These are phyloP conservation scores for Drosophila cardini DNA, from an alignment of 1,140 invertebrate species.

Conservation along the genomic window DNA sequence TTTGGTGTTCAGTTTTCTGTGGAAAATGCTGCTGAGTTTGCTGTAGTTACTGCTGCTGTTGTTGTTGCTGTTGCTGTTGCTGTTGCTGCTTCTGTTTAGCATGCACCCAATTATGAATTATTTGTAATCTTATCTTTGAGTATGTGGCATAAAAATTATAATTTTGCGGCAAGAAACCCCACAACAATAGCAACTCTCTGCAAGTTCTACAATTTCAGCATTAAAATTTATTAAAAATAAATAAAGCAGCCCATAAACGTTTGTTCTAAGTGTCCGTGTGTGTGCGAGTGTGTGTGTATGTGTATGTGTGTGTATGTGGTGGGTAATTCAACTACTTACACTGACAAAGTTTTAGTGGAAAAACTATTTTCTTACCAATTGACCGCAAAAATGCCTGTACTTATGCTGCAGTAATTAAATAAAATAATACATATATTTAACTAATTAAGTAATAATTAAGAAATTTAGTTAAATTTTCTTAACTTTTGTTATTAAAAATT, in stretches of 20 bases:
- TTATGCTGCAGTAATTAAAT: too few species aligned
- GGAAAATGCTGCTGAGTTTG: conserved; percentile 34
- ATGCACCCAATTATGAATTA: conserved; percentile 77
- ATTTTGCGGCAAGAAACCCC: conserved; percentile 73
- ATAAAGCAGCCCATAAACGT: conserved; percentile 54
- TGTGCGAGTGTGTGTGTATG: not conserved
- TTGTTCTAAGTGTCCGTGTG: not conserved
- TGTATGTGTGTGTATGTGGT: too few species aligned
- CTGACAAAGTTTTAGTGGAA: conserved; percentile 23
- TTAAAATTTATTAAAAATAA: conserved; percentile 82
- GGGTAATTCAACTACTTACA: conserved; percentile 63
- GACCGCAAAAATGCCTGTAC: too few species aligned
- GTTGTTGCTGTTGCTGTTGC: conserved; percentile 22
- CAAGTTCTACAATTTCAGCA: conserved; percentile 76
- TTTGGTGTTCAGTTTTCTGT: conserved; percentile 56
- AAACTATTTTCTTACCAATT: too few species aligned
- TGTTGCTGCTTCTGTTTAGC: conserved; percentile 45
- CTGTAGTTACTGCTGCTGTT: not conserved
- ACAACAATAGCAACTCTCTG: conserved; percentile 25
- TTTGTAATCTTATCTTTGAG: conserved; percentile 79
- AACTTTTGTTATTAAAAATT: too few species aligned
- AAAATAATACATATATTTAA: too few species aligned
- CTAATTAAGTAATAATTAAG: too few species aligned
- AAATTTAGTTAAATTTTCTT: too few species aligned
- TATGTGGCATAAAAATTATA: conserved; percentile 78